These are phyloP conservation scores for Enoplosus armatus DNA, from an alignment of 2,797 vertebrate species.

Conservation along the genomic window DNA sequence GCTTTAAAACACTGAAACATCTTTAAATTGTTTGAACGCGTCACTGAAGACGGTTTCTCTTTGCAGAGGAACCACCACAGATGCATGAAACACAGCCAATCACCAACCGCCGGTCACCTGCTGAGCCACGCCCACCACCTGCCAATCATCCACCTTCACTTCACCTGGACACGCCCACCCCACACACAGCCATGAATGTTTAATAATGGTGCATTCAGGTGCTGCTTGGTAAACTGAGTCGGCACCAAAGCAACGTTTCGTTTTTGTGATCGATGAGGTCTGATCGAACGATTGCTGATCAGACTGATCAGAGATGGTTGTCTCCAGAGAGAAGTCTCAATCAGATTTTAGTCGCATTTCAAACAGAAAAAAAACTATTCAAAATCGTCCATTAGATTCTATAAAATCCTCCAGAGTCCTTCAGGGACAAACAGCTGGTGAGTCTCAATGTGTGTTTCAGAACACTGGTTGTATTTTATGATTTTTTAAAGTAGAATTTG, in stretches of 20 bases:
- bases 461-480: too few species aligned
- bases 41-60: conserved; percentile 4
- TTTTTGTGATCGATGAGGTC: neutral
- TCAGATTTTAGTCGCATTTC: too few species aligned
- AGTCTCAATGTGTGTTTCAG: too few species aligned
- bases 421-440: too few species aligned
- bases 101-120: conserved; percentile 54
- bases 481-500: too few species aligned
- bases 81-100: conserved; percentile 65
- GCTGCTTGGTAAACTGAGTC: conserved; percentile 8
- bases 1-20: neutral
- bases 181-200: neutral
- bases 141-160: conserved; percentile 11
- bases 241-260: conserved; percentile 16
- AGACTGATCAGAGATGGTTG: too few species aligned
- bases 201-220: conserved; percentile 56
- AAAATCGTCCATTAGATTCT: neutral
- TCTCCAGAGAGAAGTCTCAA: too few species aligned
- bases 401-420: neutral
- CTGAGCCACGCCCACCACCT: conserved; percentile 35
- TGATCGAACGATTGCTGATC: neutral
- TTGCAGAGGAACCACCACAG: conserved; percentile 52
- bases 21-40: neutral
- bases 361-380: too few species aligned
- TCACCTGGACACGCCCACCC: conserved; percentile 3